phyloP scores from a whole-genome alignment of 2,113 vertebrate genomes.

The Galemys pyrenaicus region DNA sequence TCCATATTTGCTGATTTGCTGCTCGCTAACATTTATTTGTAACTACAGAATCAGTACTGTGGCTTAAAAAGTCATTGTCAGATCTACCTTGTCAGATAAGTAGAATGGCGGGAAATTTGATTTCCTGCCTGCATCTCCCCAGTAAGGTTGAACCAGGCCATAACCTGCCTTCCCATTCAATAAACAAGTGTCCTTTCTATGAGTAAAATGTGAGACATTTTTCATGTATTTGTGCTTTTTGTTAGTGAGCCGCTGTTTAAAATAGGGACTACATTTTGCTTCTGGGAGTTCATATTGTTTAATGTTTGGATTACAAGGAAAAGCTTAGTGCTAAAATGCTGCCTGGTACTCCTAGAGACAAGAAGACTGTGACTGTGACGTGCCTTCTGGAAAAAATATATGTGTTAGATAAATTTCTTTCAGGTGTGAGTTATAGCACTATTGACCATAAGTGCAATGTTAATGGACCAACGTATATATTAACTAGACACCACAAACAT shows the following conservation, averaged over 20 bases:
- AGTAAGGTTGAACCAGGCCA: not conserved
- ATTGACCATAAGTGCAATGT: not conserved
- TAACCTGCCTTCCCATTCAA: too few species aligned
- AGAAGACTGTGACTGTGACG: not conserved
- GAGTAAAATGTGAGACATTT: not conserved
- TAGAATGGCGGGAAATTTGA: not conserved
- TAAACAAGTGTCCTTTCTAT: not conserved
- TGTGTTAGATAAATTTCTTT: not conserved
- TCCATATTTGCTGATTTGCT: not conserved
- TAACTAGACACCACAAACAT: not conserved
- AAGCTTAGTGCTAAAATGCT: not conserved
- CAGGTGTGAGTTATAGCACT: not conserved
- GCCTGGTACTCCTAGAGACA: not conserved
- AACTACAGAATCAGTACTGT: not conserved
- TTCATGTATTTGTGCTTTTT: not conserved
- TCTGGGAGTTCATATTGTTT: constrained; percentile 20
- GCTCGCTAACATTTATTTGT: not conserved
- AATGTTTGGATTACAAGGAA: not conserved
- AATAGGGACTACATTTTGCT: not conserved
- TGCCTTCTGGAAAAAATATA: not conserved
- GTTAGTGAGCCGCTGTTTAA: not conserved
- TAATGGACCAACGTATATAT: not conserved
- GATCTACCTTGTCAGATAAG: too few species aligned
- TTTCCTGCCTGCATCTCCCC: not conserved
- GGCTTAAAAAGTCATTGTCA: not conserved